Percentiles rank a stretch among this genome's conserved stretches.
These are phyloP conservation scores for Gallinago nigripennis DNA, from an alignment of 2,797 vertebrate species.

Conservation along the genomic window DNA sequence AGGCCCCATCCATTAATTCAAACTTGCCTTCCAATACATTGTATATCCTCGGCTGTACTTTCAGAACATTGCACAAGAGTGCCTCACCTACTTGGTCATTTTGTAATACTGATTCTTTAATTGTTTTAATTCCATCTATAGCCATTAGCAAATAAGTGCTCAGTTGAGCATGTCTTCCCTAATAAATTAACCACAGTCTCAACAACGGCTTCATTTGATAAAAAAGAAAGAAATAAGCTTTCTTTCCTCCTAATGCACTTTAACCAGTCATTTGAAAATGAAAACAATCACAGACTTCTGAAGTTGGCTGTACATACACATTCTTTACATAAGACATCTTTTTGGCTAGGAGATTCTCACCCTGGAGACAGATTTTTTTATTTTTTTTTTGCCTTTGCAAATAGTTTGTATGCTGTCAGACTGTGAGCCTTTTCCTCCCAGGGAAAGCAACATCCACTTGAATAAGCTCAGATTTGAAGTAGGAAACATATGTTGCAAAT, in stretches of 20 bases:
- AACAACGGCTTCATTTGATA: neutral
- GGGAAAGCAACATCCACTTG: neutral
- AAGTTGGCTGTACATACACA: neutral
- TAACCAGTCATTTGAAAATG: neutral
- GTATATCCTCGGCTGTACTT: neutral
- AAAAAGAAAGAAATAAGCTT: neutral
- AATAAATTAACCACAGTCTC: neutral
- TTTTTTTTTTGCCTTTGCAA: neutral
- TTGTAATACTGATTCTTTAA: neutral
- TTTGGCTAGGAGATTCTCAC: neutral
- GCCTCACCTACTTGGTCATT: neutral
- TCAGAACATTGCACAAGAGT: neutral
- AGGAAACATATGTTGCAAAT: neutral
- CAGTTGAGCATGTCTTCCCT: neutral
- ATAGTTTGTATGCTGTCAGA: neutral
- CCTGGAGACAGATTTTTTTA: neutral
- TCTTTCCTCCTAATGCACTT: neutral
- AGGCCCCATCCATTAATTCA: neutral
- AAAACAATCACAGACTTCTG: neutral
- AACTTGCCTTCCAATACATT: neutral
- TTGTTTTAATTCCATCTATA: neutral
- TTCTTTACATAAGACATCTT: neutral
- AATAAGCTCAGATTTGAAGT: neutral
- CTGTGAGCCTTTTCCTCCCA: neutral
- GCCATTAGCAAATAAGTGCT: neutral